Base-by-base conservation (phyloP, 2,797 vertebrate genomes). In the Sebastes baramenuke region DNA sequence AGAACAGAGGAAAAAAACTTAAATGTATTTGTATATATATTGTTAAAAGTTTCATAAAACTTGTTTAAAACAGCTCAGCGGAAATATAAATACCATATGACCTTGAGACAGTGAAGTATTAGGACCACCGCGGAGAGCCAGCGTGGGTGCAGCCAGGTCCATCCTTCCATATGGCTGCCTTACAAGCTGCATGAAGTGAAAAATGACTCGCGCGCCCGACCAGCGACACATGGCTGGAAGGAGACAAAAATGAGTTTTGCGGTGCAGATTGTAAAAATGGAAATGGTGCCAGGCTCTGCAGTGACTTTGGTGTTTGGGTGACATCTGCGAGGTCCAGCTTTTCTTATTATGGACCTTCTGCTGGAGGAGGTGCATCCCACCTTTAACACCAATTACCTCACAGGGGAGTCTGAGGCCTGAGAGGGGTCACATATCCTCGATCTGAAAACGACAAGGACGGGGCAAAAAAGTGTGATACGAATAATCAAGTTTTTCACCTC, bases 301-400 rank as follows among this genome's bases (percentile, higher is more conserved):
- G 75, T 79, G 89, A 85, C 78, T 86, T 81, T 84, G 75, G 49
- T 20, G 38, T 18, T 49, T 56, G 4, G 52, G 65, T 67, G 83
- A 74, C 62, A 82, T 83, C 81, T 75, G 77, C 81, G 10, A 67
- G 30, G 76, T 77, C 22, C 62, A 59, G 30, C 49, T n/a, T 75
- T 58, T 52, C 79, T 87, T 82, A 80, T 87, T 80, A 78, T 18
- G 8, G 75, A 74, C 83, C 68, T 54, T 67, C 54, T 42, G 62
- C 55, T 65, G 64, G 60, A 83, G 42, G 24, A 75, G n/a, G 25
- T 56, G 67, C 46, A 77, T 54, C 49, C 70, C 74, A 90, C 80
- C 85, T 86, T 88, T 89, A 84, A 88, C 86, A 89, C 67, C 84
- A 92, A 88, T 92, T 87, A 89, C 77, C 77, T 78, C 60, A 30